Base-by-base conservation (phyloP, 2,797 vertebrate genomes). In the Pangasius mekongensis region DNA sequence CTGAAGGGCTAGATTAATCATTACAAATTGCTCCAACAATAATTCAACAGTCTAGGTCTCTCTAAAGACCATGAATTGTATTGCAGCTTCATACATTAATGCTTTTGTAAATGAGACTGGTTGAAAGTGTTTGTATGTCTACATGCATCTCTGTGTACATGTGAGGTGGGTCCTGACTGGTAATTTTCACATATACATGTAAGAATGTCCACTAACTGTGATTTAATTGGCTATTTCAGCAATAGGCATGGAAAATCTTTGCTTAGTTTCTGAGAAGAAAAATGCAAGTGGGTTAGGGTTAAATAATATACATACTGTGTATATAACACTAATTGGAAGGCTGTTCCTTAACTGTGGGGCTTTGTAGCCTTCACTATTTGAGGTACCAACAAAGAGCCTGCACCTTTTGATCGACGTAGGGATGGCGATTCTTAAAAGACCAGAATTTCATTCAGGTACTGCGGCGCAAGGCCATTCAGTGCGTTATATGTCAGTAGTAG, bases 121-220 rank as follows among this genome's bases (percentile, higher is more conserved):
- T 5, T 73, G 73, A 80, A 83, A 56, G 43, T 88, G 49, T 80
- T 39, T 64, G 24, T 64, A 43, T 18, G 30, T 77, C 14, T 16
- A 13, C 74, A 30, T 77, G 5, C 27, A 20, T 22, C n/a, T 56
- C 82, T 30, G n/a, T 83, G n/a, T 76, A 18, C 20, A 56, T 43
- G 58, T 83, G 52, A 73, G 73, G 54, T 18, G 2, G 49, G 86
- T 47, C 33, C 54, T 39, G 54, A 83, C 73, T 77, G 22, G 80
- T 87, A 47, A 74, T 89, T 87, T 88, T 94, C 87, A 87, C 93
- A 93, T 87, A 81, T 13, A 60, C 71, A 88, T 91, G 92, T 82
- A 60, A 94, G 90, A 93, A 91, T 93, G 87, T 92, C 91, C 87
- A 90, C 85, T 90, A 86, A 91, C 90, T 86, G 77, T 22, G 36